phyloP scores from a whole-genome alignment of 2,797 vertebrate species.

The Poecilia wingei region DNA sequence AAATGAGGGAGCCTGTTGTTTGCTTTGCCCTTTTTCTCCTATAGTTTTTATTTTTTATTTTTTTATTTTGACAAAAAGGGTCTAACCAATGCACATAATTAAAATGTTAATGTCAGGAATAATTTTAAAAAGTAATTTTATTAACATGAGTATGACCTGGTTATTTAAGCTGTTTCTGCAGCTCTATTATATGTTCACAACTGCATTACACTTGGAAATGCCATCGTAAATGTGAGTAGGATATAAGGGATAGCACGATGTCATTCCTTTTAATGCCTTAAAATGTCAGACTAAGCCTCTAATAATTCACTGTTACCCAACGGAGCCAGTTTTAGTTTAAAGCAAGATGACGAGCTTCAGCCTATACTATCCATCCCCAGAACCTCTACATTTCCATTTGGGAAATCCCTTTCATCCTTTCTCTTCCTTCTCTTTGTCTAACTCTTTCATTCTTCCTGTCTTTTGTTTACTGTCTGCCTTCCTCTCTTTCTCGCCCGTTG shows the following conservation, averaged over 20 bases:
- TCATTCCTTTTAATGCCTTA: conserved; percentile 19
- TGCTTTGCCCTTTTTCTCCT: background rate
- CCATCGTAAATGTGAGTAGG: conserved; percentile 2
- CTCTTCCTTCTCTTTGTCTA: conserved; percentile 13
- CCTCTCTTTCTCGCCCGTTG: conserved; percentile 17
- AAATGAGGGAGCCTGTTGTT: background rate
- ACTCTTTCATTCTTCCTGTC: conserved; percentile 12
- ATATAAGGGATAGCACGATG: conserved; percentile 12
- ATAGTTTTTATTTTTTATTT: background rate
- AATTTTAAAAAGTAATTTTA: no score
- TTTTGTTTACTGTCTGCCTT: background rate
- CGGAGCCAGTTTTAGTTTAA: conserved; percentile 21
- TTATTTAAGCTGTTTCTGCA: background rate
- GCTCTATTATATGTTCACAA: background rate
- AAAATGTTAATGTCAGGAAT: background rate
- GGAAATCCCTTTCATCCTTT: conserved; percentile 44
- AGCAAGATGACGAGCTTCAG: conserved; percentile 20
- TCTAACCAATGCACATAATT: background rate
- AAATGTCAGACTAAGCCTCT: conserved; percentile 28
- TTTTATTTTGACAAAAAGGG: background rate
- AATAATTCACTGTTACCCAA: conserved; percentile 26
- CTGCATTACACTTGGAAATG: conserved; percentile 5
- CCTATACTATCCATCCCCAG: conserved; percentile 4
- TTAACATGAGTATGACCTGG: background rate
- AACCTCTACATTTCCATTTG: conserved; percentile 41